Conservation (phyloP, 1,140 invertebrate genomes). For the Papilio xuthus region DNA sequence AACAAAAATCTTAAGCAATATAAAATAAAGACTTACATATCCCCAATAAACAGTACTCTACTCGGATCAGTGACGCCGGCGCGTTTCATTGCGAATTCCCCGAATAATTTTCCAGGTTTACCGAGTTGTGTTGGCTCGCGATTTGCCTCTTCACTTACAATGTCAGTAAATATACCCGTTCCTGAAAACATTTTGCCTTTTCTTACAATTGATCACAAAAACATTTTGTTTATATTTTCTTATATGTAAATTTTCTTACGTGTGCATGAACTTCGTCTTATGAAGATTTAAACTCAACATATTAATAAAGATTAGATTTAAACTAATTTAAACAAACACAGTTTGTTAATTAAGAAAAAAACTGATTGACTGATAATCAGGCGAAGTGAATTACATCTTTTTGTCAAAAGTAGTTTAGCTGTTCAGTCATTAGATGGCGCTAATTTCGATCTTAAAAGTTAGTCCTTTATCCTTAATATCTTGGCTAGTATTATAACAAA, state of each 20-base stretch:
- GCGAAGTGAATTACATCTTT: no score
- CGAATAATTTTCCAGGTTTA: constrained; percentile 81
- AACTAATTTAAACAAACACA: no score
- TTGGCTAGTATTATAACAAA: no score
- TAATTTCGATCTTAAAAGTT: no score
- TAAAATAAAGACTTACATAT: constrained; percentile 77
- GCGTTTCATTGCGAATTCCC: constrained; percentile 73
- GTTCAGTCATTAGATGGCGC: no score
- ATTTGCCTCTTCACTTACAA: constrained; percentile 73
- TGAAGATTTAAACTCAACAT: not conserved
- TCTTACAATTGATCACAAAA: not conserved
- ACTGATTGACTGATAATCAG: no score
- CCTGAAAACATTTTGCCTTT: constrained; percentile 63
- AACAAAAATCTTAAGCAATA: constrained; percentile 7
- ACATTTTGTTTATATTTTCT: not conserved
- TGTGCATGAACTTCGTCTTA: not conserved
- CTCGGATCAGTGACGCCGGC: constrained; percentile 72
- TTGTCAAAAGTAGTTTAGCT: no score
- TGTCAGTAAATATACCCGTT: constrained; percentile 74
- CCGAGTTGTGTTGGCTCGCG: constrained; percentile 73
- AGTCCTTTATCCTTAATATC: no score
- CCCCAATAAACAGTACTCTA: constrained; percentile 84
- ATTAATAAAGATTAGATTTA: no score
- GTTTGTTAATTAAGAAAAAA: no score
- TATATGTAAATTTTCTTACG: not conserved